Percentiles rank a stretch among this genome's conserved stretches.
phyloP scores from a whole-genome alignment of 2,797 vertebrate species.

The Anguilla marmorata region DNA sequence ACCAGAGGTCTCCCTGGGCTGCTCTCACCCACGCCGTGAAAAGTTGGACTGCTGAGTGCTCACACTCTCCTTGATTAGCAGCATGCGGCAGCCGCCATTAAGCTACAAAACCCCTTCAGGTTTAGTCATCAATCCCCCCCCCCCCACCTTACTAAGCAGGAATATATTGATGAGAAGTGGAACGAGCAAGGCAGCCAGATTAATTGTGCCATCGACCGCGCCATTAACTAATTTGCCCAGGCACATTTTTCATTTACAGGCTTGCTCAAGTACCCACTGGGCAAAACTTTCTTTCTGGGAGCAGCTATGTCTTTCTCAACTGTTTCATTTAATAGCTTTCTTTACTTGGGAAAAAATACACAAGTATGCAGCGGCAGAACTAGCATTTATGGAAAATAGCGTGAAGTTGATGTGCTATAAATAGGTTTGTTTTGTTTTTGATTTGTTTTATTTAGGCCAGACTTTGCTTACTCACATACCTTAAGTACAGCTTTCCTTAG shows the following conservation, averaged over 20 bases:
- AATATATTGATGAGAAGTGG: conserved; percentile 22
- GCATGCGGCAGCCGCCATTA: not conserved
- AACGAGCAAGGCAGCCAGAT: conserved; percentile 36
- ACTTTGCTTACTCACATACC: not conserved
- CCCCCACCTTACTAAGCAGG: conserved; percentile 36
- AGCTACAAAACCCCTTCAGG: not conserved
- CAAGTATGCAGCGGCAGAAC: not conserved
- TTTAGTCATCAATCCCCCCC: conserved; percentile 24
- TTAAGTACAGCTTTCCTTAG: not conserved
- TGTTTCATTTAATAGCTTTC: not conserved
- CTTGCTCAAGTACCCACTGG: conserved; percentile 35
- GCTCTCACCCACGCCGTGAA: not conserved
- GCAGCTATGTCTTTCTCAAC: not conserved
- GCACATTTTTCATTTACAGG: conserved; percentile 49
- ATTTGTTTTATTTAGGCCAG: not conserved
- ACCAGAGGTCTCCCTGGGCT: not conserved
- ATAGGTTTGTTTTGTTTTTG: not conserved
- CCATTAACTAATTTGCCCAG: conserved; percentile 62
- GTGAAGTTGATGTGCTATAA: not conserved
- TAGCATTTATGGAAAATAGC: not conserved
- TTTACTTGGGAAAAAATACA: conserved; percentile 14
- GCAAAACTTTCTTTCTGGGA: conserved; percentile 25
- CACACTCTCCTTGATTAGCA: conserved; percentile 33
- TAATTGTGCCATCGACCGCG: conserved; percentile 33
- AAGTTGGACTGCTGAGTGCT: conserved; percentile 2